phyloP scores from a whole-genome alignment of 2,113 vertebrate genomes.

The Lycaon pictus region DNA sequence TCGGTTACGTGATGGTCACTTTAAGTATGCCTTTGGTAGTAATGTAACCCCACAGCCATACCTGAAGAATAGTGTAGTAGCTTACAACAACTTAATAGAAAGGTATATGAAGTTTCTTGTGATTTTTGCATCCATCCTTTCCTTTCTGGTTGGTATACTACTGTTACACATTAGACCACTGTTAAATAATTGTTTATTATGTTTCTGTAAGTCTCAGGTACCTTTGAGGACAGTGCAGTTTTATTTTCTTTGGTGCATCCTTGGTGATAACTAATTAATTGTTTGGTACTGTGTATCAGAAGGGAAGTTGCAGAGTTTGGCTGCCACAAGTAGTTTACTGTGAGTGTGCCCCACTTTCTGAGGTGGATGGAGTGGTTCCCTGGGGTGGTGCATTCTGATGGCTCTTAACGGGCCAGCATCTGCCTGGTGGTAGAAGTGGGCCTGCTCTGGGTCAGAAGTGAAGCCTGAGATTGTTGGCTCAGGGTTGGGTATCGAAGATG shows the following conservation, averaged over 20 bases:
- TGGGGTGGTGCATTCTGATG: background rate
- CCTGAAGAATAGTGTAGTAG: conserved; percentile 96
- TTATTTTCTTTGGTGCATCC: background rate
- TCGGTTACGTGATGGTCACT: conserved; percentile 94
- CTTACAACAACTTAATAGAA: conserved; percentile 94
- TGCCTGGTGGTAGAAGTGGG: background rate
- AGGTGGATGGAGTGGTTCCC: background rate
- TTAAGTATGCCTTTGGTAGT: conserved; percentile 96
- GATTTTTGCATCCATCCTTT: fast-evolving
- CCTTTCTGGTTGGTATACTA: background rate
- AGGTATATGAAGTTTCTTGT: conserved; percentile 85
- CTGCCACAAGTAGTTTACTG: background rate
- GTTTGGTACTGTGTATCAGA: background rate
- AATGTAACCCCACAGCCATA: conserved; percentile 96
- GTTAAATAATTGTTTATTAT: background rate
- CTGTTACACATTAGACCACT: fast-evolving
- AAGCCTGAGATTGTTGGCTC: background rate
- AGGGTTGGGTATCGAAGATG: background rate
- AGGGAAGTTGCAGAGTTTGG: background rate
- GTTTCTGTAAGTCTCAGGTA: background rate
- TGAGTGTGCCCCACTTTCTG: background rate
- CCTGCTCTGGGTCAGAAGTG: background rate
- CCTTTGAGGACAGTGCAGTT: background rate
- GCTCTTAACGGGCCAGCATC: background rate
- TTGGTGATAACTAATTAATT: background rate